Conservation (phyloP, 2,797 vertebrate genomes). For the Urosaurus nigricauda region DNA sequence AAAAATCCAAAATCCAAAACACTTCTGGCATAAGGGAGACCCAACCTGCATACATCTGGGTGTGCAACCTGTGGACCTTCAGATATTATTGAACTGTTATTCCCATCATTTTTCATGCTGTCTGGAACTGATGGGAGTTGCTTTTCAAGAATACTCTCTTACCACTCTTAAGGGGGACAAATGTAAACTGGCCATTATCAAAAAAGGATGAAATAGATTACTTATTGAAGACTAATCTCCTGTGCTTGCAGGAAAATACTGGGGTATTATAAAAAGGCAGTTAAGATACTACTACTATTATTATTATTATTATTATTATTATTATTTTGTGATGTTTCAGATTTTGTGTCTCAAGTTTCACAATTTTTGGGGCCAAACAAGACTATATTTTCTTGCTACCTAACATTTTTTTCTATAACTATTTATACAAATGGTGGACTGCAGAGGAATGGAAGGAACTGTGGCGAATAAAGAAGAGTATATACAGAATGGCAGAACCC, state of each 20-base stretch:
- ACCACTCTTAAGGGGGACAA: not conserved
- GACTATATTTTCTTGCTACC: not conserved
- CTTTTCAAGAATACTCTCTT: not conserved
- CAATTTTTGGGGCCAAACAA: not conserved
- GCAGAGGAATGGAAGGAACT: not conserved
- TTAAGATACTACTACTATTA: too few species aligned
- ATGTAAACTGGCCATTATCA: not conserved
- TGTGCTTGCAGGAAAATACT: not conserved
- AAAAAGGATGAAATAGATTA: not conserved
- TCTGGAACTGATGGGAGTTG: not conserved
- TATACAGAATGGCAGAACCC: not conserved
- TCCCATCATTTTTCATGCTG: not conserved
- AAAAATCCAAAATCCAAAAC: too few species aligned
- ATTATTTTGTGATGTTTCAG: not conserved
- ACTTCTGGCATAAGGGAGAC: too few species aligned
- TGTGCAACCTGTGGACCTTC: not conserved
- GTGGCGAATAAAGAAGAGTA: not conserved
- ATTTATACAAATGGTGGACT: not conserved
- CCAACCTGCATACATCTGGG: not conserved
- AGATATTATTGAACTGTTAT: not conserved
- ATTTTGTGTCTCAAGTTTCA: not conserved
- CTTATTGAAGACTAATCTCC: not conserved
- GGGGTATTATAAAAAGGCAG: not conserved
- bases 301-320: too few species aligned
- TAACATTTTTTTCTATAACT: not conserved